A percentile compares a stretch with the other conserved stretches of the same genome.
Evolutionary conservation across 2,888 invertebrate genomes (phyloP).

Genomic region (Erebia epiphron): DNA sequence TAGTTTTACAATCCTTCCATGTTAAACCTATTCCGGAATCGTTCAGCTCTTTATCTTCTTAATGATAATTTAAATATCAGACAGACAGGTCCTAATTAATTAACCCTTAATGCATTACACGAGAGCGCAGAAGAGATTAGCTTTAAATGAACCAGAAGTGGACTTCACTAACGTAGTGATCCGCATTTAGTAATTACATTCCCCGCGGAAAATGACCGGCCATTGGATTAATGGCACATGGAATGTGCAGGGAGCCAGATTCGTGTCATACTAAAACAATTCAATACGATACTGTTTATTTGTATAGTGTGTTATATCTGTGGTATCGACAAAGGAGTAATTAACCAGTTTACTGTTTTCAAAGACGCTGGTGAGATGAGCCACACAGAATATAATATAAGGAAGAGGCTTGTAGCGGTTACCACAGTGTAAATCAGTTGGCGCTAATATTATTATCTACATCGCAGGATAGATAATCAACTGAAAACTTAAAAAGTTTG

Average conservation of each 20-base stretch:
- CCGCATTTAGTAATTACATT: constrained; percentile 20
- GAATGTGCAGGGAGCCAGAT: constrained; percentile 5
- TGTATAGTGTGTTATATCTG: not conserved
- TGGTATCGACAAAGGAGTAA: no score
- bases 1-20: no score
- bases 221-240: constrained; percentile 8
- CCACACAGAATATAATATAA: no score
- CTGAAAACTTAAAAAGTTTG: no score
- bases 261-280: not conserved
- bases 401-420: no score
- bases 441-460: no score
- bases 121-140: constrained; percentile 15
- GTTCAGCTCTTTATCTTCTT: no score
- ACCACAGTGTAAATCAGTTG: no score
- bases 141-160: constrained; percentile 21
- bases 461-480: no score
- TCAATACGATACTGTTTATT: not conserved
- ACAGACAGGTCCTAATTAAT: not conserved
- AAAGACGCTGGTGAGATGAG: no score
- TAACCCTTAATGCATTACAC: not conserved
- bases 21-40: no score
- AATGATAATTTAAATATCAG: not conserved
- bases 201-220: constrained; percentile 1
- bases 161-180: constrained; percentile 13
- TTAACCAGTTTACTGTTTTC: no score